phyloP scores from a whole-genome alignment of 2,888 invertebrate genomes.

The Temnothorax rugatulus region DNA sequence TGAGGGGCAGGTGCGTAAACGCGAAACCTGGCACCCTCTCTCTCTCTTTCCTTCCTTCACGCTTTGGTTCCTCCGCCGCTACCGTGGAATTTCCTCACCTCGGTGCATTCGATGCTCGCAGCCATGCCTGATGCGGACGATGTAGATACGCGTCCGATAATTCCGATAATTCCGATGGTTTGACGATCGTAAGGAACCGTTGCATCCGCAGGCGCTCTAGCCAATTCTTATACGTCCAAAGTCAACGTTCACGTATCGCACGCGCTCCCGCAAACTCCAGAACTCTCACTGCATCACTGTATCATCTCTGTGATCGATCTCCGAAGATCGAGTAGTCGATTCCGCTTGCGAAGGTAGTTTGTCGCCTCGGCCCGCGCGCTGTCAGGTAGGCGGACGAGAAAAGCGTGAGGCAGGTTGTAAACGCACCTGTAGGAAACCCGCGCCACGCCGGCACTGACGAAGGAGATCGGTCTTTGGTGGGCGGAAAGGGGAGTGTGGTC shows the following conservation, averaged over 20 bases:
- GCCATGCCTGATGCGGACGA: neutral
- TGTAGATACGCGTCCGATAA: neutral
- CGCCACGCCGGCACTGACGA: constrained; percentile 79
- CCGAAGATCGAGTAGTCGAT: constrained; percentile 5
- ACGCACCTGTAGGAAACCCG: constrained; percentile 75
- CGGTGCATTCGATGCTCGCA: neutral
- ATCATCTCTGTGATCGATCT: neutral
- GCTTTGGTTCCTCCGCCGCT: neutral
- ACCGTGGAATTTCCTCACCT: constrained; percentile 45
- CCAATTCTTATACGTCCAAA: neutral
- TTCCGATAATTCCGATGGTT: neutral
- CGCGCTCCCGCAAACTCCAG: neutral
- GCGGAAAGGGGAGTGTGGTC: constrained; percentile 75
- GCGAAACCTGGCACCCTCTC: constrained; percentile 68
- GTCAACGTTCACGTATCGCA: neutral
- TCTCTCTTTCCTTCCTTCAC: neutral
- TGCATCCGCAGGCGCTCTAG: neutral
- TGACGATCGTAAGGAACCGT: neutral
- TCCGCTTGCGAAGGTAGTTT: neutral
- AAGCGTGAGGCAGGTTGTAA: constrained; percentile 72
- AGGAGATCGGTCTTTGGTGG: constrained; percentile 75
- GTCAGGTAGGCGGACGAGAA: constrained; percentile 53
- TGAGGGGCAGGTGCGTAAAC: constrained; percentile 81
- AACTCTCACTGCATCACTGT: neutral
- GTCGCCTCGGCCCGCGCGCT: constrained; percentile 13